Evolutionary conservation across 2,888 invertebrate genomes (phyloP).

Genomic region (Odontocolon sp.): DNA sequence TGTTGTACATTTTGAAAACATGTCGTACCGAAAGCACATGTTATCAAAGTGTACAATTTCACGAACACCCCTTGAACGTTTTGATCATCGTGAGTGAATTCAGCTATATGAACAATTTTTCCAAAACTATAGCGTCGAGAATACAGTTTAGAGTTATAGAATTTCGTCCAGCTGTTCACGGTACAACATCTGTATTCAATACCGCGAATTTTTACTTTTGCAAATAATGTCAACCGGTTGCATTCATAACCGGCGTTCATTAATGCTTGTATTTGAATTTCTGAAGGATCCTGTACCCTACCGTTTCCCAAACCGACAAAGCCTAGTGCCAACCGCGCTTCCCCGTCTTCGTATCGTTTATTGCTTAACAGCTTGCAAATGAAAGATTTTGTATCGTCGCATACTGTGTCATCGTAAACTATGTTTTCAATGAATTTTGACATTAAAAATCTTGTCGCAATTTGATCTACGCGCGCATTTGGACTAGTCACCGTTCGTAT

Average conservation of each 20-base stretch:
- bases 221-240: not conserved
- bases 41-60: not conserved
- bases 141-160: not conserved
- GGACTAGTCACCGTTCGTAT: slow-evolving; percentile 21
- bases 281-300: no score
- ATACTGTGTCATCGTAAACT: not conserved
- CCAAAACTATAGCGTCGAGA: not conserved
- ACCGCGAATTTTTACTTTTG: not conserved
- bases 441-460: slow-evolving; percentile 27
- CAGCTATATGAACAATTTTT: not conserved
- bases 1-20: not conserved
- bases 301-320: no score
- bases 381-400: no score
- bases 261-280: no score
- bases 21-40: not conserved
- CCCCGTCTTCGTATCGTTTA: no score
- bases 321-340: no score
- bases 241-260: no score
- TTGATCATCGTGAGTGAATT: not conserved
- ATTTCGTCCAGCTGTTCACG: not conserved
- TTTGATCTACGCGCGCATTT: slow-evolving; percentile 6
- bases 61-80: not conserved
- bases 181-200: not conserved
- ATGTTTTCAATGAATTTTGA: not conserved
- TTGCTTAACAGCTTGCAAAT: no score